Evolutionary conservation across 1,140 invertebrate genomes (phyloP), one percentile per base, ranked within the genome.

Genomic region (Globodera ellingtonae): DNA sequence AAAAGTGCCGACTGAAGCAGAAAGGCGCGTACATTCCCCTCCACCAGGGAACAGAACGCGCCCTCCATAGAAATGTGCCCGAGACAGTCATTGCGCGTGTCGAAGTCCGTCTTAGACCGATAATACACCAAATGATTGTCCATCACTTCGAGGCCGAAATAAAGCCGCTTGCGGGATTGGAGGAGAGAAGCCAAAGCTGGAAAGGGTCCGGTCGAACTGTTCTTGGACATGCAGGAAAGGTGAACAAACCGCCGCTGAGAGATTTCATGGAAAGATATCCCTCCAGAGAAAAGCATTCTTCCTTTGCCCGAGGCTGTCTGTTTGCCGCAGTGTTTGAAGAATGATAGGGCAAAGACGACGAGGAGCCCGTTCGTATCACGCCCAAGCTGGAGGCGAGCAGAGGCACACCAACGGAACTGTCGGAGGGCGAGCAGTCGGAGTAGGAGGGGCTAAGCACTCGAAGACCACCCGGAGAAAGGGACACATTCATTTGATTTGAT

Each of bases 71-170:
- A 62, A 74, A 87, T 81, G 3, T 69, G 66, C 6, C 86, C 86
- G 8, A 84, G 35, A 50, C 83, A 75, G 21, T 87, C 86, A 7
- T 77, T 70, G 78, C 79, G 81, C 44, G 52, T 52, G 44, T 89
- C 84, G 65, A 87, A 82, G 67, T 87, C 86, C 35, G 8, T 62
- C 78, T 87, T 89, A 62, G 87, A 82, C 50, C 81, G 80, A 56
- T 80, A 86, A 72, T 89, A 87, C 47, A 89, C 59, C n/a, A 87
- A 75, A 66, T 79, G 65, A 50, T 82, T 79, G 24, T 56, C 76
- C 50, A 81, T 52, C 73, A 88, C 86, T 56, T 87, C 86, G 62
- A 87, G 72, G 35, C 82, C 86, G 76, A 88, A 87, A 75, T 86
- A 87, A 18, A 82, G 71, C 24, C 80, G 73, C 71, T 87, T 88